Percentiles rank a stretch among this genome's conserved stretches.
Conservation (phyloP, 1,140 invertebrate genomes). For the Agrilus planipennis region DNA sequence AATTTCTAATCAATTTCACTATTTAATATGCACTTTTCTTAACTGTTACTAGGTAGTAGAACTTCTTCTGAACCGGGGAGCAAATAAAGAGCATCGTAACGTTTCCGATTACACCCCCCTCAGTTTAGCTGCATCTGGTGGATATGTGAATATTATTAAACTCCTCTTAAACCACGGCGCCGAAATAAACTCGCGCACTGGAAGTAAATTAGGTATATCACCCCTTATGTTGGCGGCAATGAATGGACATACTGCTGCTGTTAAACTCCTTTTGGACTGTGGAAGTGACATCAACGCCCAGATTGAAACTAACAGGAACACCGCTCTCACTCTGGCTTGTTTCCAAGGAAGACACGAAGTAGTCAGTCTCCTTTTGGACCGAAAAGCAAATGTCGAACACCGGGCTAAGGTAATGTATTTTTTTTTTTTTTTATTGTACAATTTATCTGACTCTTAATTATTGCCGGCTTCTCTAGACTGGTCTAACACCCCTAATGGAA, state of each 20-base stretch:
- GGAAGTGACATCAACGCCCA: slow-evolving; percentile 99
- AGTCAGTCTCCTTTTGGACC: slow-evolving; percentile 86
- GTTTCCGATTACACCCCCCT: slow-evolving; percentile 98
- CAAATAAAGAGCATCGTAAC: slow-evolving; percentile 98
- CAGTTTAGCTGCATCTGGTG: slow-evolving; percentile 93
- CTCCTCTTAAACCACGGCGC: slow-evolving; percentile 82
- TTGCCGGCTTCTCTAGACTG: slow-evolving; percentile 68
- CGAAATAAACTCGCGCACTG: slow-evolving; percentile 97
- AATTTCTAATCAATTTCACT: background rate
- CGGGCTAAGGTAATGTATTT: slow-evolving; percentile 74
- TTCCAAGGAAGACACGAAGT: slow-evolving; percentile 99
- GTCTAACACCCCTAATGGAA: slow-evolving; percentile 97
- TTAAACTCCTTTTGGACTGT: slow-evolving; percentile 87
- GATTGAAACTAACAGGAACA: slow-evolving; percentile 99
- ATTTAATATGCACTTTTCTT: background rate
- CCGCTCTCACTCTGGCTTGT: slow-evolving; percentile 95
- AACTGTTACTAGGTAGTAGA: slow-evolving; percentile 65
- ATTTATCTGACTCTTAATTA: too few species aligned
- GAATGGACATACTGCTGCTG: slow-evolving; percentile 95
- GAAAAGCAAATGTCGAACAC: slow-evolving; percentile 98
- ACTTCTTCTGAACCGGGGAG: slow-evolving; percentile 71
- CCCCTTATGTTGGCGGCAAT: slow-evolving; percentile 98
- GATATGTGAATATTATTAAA: slow-evolving; percentile 98
- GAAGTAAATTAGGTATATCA: slow-evolving; percentile 94
- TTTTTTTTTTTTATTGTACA: too few species aligned